Conservation (phyloP, 2,113 vertebrate genomes). For the Xerus inauris region DNA sequence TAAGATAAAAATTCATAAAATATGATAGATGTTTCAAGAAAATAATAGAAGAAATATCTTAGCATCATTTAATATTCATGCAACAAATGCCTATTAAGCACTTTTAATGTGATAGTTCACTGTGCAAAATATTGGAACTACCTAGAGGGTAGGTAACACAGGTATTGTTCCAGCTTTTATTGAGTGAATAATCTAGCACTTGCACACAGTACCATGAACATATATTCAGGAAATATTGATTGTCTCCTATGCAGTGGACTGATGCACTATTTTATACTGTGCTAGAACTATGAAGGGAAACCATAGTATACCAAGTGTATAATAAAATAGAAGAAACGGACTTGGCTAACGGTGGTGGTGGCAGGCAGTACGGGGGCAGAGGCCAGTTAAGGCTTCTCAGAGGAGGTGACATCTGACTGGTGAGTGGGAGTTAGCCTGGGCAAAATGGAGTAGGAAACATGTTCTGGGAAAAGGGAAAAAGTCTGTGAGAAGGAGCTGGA, state of each 20-base stretch:
- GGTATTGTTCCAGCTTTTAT: not conserved
- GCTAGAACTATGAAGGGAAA: not conserved
- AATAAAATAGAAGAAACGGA: not conserved
- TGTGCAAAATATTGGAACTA: not conserved
- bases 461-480: not conserved
- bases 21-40: not conserved
- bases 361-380: not conserved
- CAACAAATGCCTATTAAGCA: not conserved
- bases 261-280: not conserved
- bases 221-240: not conserved
- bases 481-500: not conserved
- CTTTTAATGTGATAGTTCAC: not conserved
- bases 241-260: not conserved
- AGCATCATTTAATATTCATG: not conserved
- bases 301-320: not conserved
- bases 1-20: not conserved
- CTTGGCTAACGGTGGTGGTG: not conserved
- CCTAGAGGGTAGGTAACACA: not conserved
- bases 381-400: not conserved
- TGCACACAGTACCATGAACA: no score
- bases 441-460: not conserved
- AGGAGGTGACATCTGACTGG: not conserved
- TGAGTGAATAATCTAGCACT: not conserved
- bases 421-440: not conserved
- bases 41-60: not conserved